Conservation (phyloP, 2,888 invertebrate genomes). For the Sepioteuthis lessoniana region DNA sequence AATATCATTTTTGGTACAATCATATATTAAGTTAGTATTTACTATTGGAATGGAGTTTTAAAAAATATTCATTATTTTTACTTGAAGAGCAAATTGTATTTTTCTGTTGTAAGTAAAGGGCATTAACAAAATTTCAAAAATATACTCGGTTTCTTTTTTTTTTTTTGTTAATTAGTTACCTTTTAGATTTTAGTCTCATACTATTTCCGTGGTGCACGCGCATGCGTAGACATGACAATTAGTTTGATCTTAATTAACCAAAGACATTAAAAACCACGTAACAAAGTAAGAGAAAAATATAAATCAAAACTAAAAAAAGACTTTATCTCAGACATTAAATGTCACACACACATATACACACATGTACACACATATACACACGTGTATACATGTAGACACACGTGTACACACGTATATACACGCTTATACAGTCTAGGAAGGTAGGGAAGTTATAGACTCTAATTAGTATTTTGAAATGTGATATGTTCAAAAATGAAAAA, state of each 20-base stretch:
- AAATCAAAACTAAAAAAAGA: background rate
- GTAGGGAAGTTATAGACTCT: no score
- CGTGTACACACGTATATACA: background rate
- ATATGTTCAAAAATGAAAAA: no score
- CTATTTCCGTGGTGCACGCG: background rate
- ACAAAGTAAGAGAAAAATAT: background rate
- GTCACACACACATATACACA: background rate
- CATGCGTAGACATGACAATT: background rate
- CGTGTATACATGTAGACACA: background rate
- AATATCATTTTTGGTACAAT: background rate
- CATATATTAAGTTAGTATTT: background rate
- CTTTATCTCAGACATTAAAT: background rate
- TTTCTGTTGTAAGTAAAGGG: no score
- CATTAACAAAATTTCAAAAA: background rate
- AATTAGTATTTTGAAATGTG: no score
- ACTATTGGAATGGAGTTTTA: background rate
- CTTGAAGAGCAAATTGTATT: no score
- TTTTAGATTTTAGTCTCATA: background rate
- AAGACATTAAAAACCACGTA: background rate
- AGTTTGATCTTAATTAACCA: background rate
- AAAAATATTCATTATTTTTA: background rate
- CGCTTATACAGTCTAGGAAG: no score
- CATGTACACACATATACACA: no score
- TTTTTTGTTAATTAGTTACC: background rate
- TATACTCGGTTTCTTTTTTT: background rate